Evolutionary conservation across 1,140 invertebrate species (phyloP), one percentile per base, ranked within the genome.

Genomic region (Trachymyrmex septentrionalis): DNA sequence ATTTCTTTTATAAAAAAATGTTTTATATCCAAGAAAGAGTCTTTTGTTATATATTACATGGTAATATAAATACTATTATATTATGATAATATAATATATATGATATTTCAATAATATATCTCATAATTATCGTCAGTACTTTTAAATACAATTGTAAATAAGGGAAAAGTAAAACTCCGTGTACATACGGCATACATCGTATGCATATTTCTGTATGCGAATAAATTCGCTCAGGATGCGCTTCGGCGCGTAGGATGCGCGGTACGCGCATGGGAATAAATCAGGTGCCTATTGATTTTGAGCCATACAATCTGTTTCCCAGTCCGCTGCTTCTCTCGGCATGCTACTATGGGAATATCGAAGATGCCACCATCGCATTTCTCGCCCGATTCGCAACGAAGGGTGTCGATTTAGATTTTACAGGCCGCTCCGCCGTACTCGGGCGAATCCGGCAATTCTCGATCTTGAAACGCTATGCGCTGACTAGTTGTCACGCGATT

Each of bases 271-370:
- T 86, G 89, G 91, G 90, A 92, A 91, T 92, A 92, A 93, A 93
- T 92, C 91, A 92, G 90, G 87, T 82, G 86, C 77, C 87, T 93
- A 93, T 93, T 92, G 92, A 93, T 92, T 87, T 93, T 90, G 90
- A 90, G 86, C 92, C 85, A 86, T 90, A 88, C 91, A 92, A 92
- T 92, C 91, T 92, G 88, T 93, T 91, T 88, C 85, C 71, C 72
- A 75, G 44, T 55, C 30, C 24, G 82, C 57, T 64, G 48, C 82
- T 57, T 86, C 63, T 78, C 71, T 50, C 55, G 75, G 64, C 50
- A 67, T 63, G 55, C 81, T 77, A 77, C 55, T 66, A 78, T 55
- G 27, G 73, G 82, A 87, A 85, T 73, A 59, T 73, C 72, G 72
- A 72, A 85, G 64, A 87, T 82, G 80, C 80, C 53, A 82, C 34